phyloP scores from a whole-genome alignment of 2,888 invertebrate species.

The Zaprionus obscuricornis region DNA sequence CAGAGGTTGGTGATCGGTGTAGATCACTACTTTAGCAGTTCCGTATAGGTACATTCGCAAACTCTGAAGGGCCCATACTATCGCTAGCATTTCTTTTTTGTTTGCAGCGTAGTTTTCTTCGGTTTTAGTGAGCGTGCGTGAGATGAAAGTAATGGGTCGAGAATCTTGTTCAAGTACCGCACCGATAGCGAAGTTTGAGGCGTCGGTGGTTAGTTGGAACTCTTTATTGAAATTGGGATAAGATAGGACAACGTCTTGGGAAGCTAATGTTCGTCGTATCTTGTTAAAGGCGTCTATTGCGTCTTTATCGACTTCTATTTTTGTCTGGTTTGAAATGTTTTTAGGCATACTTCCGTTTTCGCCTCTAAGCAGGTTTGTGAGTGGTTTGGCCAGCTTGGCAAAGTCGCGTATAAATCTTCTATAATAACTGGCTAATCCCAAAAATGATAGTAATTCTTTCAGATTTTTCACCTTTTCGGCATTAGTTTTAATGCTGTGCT shows the following conservation, averaged over 20 bases:
- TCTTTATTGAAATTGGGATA: background rate
- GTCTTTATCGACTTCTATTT: background rate
- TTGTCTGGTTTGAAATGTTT: constrained; percentile 21
- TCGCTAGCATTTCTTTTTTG: constrained; percentile 3
- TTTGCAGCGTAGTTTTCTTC: background rate
- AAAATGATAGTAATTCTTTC: no score
- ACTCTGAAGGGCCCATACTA: no score
- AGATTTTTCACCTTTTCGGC: no score
- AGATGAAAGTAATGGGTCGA: background rate
- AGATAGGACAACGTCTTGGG: background rate
- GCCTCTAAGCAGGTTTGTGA: constrained; percentile 29
- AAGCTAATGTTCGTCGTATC: background rate
- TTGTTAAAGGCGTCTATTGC: background rate
- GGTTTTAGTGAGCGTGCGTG: background rate
- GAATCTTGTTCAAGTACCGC: background rate
- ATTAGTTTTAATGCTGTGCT: no score
- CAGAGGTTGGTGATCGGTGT: background rate
- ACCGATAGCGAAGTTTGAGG: constrained; percentile 1
- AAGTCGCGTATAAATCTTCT: no score
- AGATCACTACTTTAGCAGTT: background rate
- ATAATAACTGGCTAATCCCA: no score
- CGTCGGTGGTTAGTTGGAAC: background rate
- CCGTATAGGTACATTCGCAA: no score
- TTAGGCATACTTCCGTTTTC: constrained; percentile 33
- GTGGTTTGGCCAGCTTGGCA: no score